Evolutionary conservation across 2,797 vertebrate species (phyloP).

Genomic region (Chelon auratus): DNA sequence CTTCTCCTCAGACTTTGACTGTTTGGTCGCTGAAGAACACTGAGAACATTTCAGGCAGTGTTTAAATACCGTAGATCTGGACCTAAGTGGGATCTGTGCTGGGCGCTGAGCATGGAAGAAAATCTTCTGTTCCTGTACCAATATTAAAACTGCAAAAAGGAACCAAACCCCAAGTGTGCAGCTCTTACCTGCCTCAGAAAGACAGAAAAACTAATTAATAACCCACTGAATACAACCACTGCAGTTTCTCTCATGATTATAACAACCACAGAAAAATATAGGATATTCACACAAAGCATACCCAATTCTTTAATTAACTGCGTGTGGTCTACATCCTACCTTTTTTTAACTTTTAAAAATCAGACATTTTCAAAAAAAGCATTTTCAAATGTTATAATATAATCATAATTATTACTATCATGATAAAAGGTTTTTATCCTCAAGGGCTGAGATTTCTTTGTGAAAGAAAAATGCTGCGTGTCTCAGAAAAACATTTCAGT

Average conservation of each 20-base stretch:
- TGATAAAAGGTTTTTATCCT: not conserved
- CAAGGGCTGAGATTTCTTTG: not conserved
- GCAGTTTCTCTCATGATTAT: conserved; percentile 4
- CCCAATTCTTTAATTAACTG: not conserved
- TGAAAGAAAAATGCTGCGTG: not conserved
- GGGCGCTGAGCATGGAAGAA: too few relatives aligned
- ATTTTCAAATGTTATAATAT: conserved; percentile 6
- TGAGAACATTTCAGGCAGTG: too few relatives aligned
- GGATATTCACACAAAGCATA: not conserved
- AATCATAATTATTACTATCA: too few relatives aligned
- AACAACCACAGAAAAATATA: not conserved
- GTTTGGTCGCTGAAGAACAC: too few relatives aligned
- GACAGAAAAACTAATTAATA: not conserved
- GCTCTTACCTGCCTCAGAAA: not conserved
- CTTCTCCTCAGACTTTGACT: too few relatives aligned
- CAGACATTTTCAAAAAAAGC: not conserved
- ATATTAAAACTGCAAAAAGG: too few relatives aligned
- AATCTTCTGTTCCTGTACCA: too few relatives aligned
- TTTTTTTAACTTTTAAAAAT: not conserved
- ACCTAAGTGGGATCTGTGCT: too few relatives aligned
- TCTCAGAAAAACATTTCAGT: not conserved
- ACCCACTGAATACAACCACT: not conserved
- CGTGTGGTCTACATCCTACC: not conserved
- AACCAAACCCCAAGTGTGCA: not conserved
- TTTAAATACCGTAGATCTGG: too few relatives aligned